Conservation (phyloP, 2,888 invertebrate species). For the Argyresthia goedartella region DNA sequence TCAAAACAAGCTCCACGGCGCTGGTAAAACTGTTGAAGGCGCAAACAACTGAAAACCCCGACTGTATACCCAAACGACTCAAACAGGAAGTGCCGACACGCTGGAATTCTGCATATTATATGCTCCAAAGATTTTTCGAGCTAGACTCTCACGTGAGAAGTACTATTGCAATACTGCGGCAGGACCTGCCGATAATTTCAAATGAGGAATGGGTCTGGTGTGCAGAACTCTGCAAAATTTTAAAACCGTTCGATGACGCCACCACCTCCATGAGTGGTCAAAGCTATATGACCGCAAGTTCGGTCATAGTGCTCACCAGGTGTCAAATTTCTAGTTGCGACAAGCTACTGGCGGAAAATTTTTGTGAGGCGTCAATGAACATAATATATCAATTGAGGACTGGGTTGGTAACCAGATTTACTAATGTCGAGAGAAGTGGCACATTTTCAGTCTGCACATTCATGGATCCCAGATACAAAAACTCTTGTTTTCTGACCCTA, state of each 20-base stretch:
- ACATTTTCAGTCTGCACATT: not conserved
- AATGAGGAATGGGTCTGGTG: slow-evolving; percentile 4
- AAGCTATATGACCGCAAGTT: slow-evolving; percentile 6
- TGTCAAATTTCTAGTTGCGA: not conserved
- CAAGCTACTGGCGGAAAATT: not conserved
- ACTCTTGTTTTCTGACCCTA: not conserved
- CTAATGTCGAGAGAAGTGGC: not conserved
- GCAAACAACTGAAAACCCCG: slow-evolving; percentile 6
- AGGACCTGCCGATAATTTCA: slow-evolving; percentile 2
- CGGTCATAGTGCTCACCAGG: slow-evolving; percentile 1
- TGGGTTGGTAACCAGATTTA: not conserved
- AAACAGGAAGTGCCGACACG: slow-evolving; percentile 6
- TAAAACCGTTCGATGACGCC: not conserved
- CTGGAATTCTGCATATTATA: slow-evolving; percentile 6
- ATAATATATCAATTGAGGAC: not conserved
- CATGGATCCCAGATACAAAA: not conserved
- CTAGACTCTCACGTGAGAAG: not conserved
- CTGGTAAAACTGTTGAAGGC: slow-evolving; percentile 10
- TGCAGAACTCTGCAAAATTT: not conserved
- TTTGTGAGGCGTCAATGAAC: not conserved
- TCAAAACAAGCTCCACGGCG: slow-evolving; percentile 13
- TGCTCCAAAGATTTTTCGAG: slow-evolving; percentile 4
- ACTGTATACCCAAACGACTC: slow-evolving; percentile 3
- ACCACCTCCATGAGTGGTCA: not conserved
- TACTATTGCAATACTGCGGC: not conserved